Evolutionary conservation across 2,888 invertebrate species (phyloP), one percentile per base, ranked within the genome.

Genomic region (Nymphalis urticae): DNA sequence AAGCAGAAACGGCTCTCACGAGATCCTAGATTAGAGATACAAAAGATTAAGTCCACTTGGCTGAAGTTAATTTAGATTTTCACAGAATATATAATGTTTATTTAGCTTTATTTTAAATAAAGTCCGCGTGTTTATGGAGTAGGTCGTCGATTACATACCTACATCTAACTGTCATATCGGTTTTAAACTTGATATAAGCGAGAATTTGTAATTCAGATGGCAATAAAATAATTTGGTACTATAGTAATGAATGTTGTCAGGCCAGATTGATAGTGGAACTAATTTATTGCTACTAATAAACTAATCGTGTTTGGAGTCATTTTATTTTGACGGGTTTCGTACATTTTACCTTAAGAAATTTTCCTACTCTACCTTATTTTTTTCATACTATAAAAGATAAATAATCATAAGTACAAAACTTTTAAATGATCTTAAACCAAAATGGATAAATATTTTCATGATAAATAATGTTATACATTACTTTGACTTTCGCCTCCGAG

Each of bases 1-100:
- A 78, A 75, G 70, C 74, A 77, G 76, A 75, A 77, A 80, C 79
- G 79, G 78, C 76, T 78, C 70, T 60, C 53, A 54, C 48, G 48
- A 53, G 62, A 66, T 62, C 51, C 36, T 48, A 16, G 61, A 71
- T 68, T 68, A 59, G 36, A 53, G 65, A 65, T 65, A 58, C 62
- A 17, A 61, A 19, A 36, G 8, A 36, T 58, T 58, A 61, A 62
- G 56, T 17, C 24, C 48, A 32, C 27, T 56, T 21, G 19, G 9
- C 10, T 19, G 13, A 8, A 10, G 9, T 9, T 9, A 19, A 51
- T 51, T 21, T 51, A 51, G 8, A 13, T 51, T 51, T 21, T 4
- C 21, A 51, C 42, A 42, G 42, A 42, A 42, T 42, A 13, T 42
- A 13, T 42, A 42, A 42, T 13, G 42, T 42, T 42, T 42, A 13